Conservation (phyloP, 2,113 vertebrate genomes). For the Lonchura striata region DNA sequence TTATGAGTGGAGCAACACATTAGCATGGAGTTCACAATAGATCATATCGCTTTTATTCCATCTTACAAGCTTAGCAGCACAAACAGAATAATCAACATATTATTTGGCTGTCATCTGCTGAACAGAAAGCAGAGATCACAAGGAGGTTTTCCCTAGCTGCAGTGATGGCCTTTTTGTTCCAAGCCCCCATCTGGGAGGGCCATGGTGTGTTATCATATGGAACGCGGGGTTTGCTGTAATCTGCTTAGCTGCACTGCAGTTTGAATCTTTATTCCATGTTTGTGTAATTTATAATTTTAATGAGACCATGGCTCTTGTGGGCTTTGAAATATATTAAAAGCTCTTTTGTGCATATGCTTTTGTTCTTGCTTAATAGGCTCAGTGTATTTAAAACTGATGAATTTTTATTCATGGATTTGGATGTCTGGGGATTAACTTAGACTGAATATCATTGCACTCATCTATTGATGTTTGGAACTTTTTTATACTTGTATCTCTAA, state of each 20-base stretch:
- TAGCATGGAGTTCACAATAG: slow-evolving; percentile 80
- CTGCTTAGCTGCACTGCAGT: slow-evolving; percentile 95
- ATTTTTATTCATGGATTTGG: slow-evolving; percentile 88
- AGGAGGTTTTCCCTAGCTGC: slow-evolving; percentile 83
- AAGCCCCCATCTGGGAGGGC: slow-evolving; percentile 95
- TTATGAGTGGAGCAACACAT: slow-evolving; percentile 78
- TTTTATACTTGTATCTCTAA: slow-evolving; percentile 56
- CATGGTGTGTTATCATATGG: slow-evolving; percentile 94
- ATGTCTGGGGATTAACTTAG: slow-evolving; percentile 83
- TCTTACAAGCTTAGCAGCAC: slow-evolving; percentile 86
- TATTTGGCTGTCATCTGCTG: slow-evolving; percentile 94
- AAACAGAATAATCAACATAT: slow-evolving; percentile 92
- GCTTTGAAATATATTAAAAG: slow-evolving; percentile 93
- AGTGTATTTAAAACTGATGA: slow-evolving; percentile 93
- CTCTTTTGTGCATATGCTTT: slow-evolving; percentile 88
- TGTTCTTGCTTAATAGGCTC: slow-evolving; percentile 93
- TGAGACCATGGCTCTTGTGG: slow-evolving; percentile 89
- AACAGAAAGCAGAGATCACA: slow-evolving; percentile 93
- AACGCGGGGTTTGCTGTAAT: slow-evolving; percentile 94
- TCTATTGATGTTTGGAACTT: slow-evolving; percentile 74
- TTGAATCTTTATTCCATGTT: slow-evolving; percentile 94
- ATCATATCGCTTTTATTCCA: slow-evolving; percentile 82
- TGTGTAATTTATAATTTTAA: slow-evolving; percentile 98
- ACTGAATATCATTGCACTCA: slow-evolving; percentile 79
- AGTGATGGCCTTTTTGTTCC: slow-evolving; percentile 86